Evolutionary conservation across 1,140 invertebrate species (phyloP), one percentile per base, ranked within the genome.

Genomic region (Zaprionus gabonicus): DNA sequence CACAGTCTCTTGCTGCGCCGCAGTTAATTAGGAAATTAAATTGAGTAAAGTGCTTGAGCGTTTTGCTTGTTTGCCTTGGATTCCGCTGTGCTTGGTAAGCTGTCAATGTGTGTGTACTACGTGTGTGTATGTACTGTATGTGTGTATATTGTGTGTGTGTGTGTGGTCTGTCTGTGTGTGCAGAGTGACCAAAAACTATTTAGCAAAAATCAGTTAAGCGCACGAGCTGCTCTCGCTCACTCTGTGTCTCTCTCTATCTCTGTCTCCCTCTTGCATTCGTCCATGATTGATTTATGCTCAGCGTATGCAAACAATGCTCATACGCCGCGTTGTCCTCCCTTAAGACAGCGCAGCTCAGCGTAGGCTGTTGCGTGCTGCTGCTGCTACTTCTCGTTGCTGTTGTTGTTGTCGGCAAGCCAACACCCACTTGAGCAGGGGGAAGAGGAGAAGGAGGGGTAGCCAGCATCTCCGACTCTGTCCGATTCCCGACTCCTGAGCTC

Each of bases 1-100:
- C 65, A 72, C 55, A 71, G 80, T 58, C 38, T 28, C 57, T 68
- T 46, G 58, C 58, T 65, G 41, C 53, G 81, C 76, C 75, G 76
- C 76, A 90, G 87, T 88, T 91, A 91, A 91, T 91, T 91, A 91
- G 87, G 78, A 91, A 91, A 91, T 91, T 91, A 87, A 91, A 91
- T 91, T 91, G 87, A 91, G 65, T 86, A 91, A 91, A 91, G 86
- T 91, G 86, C 77, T 81, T 82, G 76, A 86, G 71, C 85, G 82
- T 80, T 88, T 91, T 90, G 81, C 78, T 74, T 90, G 84, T 84
- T 87, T 90, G 83, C 41, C 46, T 57, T 70, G 57, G 20, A 34
- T 41, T 67, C n/a, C 46, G n/a, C 25, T 51, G 36, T 41, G 25
- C 25, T n/a, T 7, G 3, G 9, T 1, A 31, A 49, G 41, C 41